These are phyloP conservation scores for Microtus oregoni DNA, from an alignment of 2,113 vertebrate species.

Conservation along the genomic window DNA sequence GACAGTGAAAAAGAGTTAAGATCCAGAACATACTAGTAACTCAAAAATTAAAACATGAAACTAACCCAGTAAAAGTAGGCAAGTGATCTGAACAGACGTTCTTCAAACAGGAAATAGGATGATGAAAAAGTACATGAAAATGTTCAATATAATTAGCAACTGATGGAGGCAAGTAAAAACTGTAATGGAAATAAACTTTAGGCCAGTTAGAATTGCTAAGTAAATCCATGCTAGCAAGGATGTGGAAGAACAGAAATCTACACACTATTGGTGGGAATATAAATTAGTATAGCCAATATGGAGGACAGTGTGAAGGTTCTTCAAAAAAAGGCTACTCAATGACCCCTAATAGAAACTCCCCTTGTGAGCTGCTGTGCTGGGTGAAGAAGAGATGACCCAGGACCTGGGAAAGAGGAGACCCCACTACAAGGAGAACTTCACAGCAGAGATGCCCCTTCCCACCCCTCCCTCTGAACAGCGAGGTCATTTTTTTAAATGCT, in stretches of 20 bases:
- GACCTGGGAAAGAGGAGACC: not conserved
- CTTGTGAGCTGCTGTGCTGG: not conserved
- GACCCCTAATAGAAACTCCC: not conserved
- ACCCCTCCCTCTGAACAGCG: not conserved
- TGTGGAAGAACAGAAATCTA: not conserved
- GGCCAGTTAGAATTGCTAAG: not conserved
- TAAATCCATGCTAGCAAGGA: not conserved
- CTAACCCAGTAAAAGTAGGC: not conserved
- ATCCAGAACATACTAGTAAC: not conserved
- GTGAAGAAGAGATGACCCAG: not conserved
- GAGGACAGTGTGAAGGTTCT: not conserved
- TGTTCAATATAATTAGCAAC: not conserved
- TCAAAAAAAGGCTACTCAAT: not conserved
- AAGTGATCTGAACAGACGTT: not conserved
- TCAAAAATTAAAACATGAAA: not conserved
- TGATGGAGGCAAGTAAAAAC: not conserved
- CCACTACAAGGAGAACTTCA: not conserved
- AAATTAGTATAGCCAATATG: not conserved
- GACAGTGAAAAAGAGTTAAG: not conserved
- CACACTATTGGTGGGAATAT: too few relatives aligned
- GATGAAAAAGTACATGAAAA: not conserved
- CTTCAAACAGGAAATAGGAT: not conserved
- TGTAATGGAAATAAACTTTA: not conserved
- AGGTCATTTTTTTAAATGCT: conserved; percentile 75
- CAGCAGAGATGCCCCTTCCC: not conserved